Base-by-base conservation (phyloP, 2,797 vertebrate genomes). In the Amazonetta brasiliensis region DNA sequence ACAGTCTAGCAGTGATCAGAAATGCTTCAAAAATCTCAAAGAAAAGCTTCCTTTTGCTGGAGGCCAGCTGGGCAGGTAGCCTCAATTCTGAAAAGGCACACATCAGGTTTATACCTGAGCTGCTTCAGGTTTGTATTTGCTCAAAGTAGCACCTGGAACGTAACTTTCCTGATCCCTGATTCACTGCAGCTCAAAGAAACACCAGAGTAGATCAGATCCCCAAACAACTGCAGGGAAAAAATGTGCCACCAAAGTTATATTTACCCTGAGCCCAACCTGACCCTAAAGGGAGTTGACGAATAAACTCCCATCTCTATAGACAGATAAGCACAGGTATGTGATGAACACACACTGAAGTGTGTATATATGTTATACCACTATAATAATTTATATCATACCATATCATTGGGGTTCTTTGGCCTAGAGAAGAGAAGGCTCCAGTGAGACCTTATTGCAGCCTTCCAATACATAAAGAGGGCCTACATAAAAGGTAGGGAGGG, bases 1-100 rank as follows among this genome's bases (percentile, higher is more conserved):
- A 58, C 80, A 78, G 62, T 46, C 67, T 56, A 88, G 56, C 67
- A 86, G 55, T 88, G 91, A 83, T 39, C 62, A 92, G 67, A 87
- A 86, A 77, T 28, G 44, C 33, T 35, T 55, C 66, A 41, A 41
- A 86, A 63, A 76, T 72, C 64, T 91, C 74, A 79, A 54, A 67
- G 10, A 56, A 54, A 74, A 21, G 31, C 28, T 79, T 75, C 21
- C 60, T 84, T 88, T 67, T 82, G 43, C 60, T 87, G 33, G 35
- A 60, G 23, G 17, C 39, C 77, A 79, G 25, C 39, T 77, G 77
- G 31, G 56, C 74, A 76, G 31, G 59, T 76, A 82, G 16, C 30
- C 35, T 56, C 67, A 25, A 3, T 31, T 26, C 8, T 37, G 44
- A 79, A 50, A 28, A 52, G 58, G 37, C 33, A 28, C 25, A 9